Base-by-base conservation (phyloP, 2,888 invertebrate species). In the Caenorhabditis sp. region DNA sequence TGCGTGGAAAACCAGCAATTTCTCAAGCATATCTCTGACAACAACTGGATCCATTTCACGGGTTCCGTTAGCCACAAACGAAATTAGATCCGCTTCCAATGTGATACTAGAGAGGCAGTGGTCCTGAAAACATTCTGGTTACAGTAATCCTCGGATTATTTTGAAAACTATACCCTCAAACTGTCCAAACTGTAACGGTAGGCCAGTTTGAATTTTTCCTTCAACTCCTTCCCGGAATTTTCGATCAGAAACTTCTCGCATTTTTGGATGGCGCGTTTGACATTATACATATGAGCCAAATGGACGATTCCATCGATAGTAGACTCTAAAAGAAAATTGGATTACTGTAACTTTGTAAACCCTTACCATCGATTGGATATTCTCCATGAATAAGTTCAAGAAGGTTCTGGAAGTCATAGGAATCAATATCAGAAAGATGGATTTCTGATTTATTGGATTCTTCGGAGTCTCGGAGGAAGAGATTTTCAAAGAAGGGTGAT, bases 321-420 rank as follows among this genome's bases (percentile, higher is more conserved):
- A 41, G n/a, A 2, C 3, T 61, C 59, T 59, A 12, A 59, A 38
- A 38, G 22, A 14, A 14, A 31, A 10, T 16, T 31, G 31, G 19
- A 31, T 26, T n/a, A 4, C 16, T 3, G 31, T 6, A 7, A 31
- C 31, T 7, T 7, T 4, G 12, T 44, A n/a, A n/a, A n/a, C n/a
- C n/a, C n/a, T 44, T 31, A 31, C 58, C 59, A 59, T 59, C 59
- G 16, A 59, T 56, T 10, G 56, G n/a, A 19, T n/a, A n/a, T n/a
- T 58, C n/a, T 19, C 58, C 58, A 19, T 58, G 10, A 19, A 58
- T 31, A 19, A 58, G 14, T 58, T 58, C 58, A 3, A 58, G 35
- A 35, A 28, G 35, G 1, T 41, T 41, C 41, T 61, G 61, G 14
- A 61, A 61, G 14, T 61, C 61, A 0, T 41, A 14, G 8, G 61